phyloP scores from a whole-genome alignment of 2,113 vertebrate species.

The Gorsachius goisagi region DNA sequence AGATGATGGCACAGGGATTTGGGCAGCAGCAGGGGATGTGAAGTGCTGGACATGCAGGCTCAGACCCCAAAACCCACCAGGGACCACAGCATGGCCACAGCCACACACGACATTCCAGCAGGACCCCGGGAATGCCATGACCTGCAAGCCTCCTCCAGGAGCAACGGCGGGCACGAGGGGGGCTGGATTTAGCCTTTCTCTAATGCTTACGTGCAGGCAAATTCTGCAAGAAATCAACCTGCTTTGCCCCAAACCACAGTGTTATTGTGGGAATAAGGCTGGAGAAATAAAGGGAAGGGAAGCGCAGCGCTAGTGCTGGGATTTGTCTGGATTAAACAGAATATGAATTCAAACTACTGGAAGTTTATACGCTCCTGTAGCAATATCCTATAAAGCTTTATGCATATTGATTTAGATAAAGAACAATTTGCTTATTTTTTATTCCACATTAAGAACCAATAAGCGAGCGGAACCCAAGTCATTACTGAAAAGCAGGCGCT shows the following conservation, averaged over 20 bases:
- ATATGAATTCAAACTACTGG: not conserved
- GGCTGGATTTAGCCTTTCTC: not conserved
- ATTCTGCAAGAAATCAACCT: not conserved
- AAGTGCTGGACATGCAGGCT: not conserved
- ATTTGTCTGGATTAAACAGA: not conserved
- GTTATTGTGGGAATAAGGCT: not conserved
- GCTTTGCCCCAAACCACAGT: not conserved
- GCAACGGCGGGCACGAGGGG: not conserved
- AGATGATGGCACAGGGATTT: not conserved
- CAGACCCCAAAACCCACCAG: not conserved
- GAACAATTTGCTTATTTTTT: conserved; percentile 5
- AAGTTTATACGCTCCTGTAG: not conserved
- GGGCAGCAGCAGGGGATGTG: not conserved
- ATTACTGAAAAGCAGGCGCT: not conserved
- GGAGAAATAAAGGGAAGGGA: not conserved
- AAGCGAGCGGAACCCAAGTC: conserved; percentile 5
- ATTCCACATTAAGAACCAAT: not conserved
- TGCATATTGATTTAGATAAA: not conserved
- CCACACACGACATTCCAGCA: too few species aligned
- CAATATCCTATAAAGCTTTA: not conserved
- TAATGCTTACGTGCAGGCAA: not conserved
- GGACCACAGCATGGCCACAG: rapidly evolving
- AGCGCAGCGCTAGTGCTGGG: rapidly evolving
- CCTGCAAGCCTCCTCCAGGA: not conserved
- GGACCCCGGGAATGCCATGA: not conserved